A percentile compares a stretch with the other conserved stretches of the same genome.
Evolutionary conservation across 2,113 vertebrate species (phyloP).

Genomic region (Megalops atlanticus): DNA sequence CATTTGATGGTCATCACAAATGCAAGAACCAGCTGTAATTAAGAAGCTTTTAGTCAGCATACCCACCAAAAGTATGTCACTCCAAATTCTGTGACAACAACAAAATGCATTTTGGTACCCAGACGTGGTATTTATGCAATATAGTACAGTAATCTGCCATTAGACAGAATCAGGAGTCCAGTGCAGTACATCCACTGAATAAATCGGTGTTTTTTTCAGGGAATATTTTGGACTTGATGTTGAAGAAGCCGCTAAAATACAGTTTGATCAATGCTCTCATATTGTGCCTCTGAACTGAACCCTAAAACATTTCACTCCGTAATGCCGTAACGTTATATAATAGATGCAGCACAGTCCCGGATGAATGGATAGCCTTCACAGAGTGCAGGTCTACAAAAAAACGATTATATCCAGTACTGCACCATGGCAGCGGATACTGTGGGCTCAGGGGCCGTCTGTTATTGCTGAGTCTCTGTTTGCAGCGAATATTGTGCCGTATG

Average conservation of each 20-base stretch:
- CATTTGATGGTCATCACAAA: too few species aligned
- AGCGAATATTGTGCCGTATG: background rate
- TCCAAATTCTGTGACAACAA: too few species aligned
- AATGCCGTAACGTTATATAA: background rate
- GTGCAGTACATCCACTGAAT: too few species aligned
- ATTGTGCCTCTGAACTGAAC: background rate
- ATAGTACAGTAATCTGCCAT: too few species aligned
- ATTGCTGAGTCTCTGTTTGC: background rate
- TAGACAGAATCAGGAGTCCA: too few species aligned
- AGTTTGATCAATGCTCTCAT: background rate
- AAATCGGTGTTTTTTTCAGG: background rate
- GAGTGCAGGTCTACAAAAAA: background rate
- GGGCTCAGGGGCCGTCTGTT: background rate
- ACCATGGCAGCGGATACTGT: background rate
- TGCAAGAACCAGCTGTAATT: too few species aligned
- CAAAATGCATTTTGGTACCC: too few species aligned
- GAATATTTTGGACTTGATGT: background rate
- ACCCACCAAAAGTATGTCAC: too few species aligned
- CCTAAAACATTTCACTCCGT: background rate
- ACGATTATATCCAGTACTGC: background rate
- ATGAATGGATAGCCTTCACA: background rate
- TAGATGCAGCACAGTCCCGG: background rate
- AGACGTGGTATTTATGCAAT: too few species aligned
- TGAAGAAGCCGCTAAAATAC: background rate
- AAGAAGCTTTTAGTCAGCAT: too few species aligned